phyloP scores from a whole-genome alignment of 1,140 invertebrate species.

The Dendrolimus punctatus region DNA sequence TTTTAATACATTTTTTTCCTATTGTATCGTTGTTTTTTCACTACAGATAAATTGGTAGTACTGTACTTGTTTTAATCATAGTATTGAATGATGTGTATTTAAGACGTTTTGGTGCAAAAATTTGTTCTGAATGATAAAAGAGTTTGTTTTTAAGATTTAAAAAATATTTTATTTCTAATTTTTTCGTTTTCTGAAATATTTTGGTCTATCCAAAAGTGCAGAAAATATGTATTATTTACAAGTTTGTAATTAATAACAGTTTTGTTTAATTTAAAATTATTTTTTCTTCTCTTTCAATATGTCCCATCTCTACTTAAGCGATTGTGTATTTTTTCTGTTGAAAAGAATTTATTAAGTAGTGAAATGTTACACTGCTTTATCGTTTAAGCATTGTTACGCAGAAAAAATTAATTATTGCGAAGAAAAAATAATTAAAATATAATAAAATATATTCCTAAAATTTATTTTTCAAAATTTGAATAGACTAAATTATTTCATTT shows the following conservation, averaged over 20 bases:
- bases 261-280: slow-evolving; percentile 5
- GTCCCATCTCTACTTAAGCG: too few relatives aligned
- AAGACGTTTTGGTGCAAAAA: slow-evolving; percentile 44
- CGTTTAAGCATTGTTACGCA: too few relatives aligned
- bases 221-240: not conserved
- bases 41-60: slow-evolving; percentile 15
- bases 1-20: too few relatives aligned
- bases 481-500: slow-evolving; percentile 22
- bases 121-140: slow-evolving; percentile 42
- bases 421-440: too few relatives aligned
- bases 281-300: slow-evolving; percentile 10
- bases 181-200: slow-evolving; percentile 28
- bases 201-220: slow-evolving; percentile 23
- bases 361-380: too few relatives aligned
- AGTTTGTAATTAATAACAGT: slow-evolving; percentile 4
- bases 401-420: too few relatives aligned
- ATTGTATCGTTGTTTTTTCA: too few relatives aligned
- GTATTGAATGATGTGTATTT: slow-evolving; percentile 31
- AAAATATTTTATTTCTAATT: slow-evolving; percentile 29
- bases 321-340: too few relatives aligned
- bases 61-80: slow-evolving; percentile 14
- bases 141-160: slow-evolving; percentile 27
- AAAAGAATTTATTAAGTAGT: too few relatives aligned
- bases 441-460: too few relatives aligned
- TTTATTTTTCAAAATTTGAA: slow-evolving; percentile 6